These are phyloP conservation scores for Solenopsis fugax DNA, from an alignment of 1,140 invertebrate genomes.

Conservation along the genomic window DNA sequence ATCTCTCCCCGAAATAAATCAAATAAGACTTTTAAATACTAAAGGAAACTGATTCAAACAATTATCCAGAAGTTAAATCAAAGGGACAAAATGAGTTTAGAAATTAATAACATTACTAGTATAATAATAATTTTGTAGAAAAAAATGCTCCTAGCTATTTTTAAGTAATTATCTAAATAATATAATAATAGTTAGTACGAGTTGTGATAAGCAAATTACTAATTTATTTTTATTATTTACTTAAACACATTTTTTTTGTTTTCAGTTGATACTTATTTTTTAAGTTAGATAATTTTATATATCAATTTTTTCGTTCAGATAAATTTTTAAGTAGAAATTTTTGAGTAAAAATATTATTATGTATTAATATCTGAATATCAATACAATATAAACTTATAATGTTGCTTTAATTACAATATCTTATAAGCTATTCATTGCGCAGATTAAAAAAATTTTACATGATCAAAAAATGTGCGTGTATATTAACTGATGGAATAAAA, in stretches of 20 bases:
- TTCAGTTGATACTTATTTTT: not conserved
- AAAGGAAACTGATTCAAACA: not conserved
- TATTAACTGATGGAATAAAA: not conserved
- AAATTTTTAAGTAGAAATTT: not conserved
- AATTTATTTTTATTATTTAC: not conserved
- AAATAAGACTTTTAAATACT: not conserved
- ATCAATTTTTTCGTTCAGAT: not conserved
- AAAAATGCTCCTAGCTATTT: not conserved
- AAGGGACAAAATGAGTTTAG: not conserved
- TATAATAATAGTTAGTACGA: not conserved
- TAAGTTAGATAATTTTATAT: not conserved
- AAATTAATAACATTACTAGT: not conserved
- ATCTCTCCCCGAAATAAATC: not conserved
- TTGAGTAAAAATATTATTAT: not conserved
- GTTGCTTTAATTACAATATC: not conserved
- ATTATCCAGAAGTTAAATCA: not conserved
- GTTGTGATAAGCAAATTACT: not conserved
- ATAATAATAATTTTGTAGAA: not conserved
- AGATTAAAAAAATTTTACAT: constrained; percentile 5
- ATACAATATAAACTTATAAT: not conserved
- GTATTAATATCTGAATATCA: not conserved
- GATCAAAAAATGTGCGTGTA: not conserved
- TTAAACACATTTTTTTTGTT: not conserved
- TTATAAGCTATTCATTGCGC: not conserved
- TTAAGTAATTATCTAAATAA: not conserved